Evolutionary conservation across 2,797 vertebrate species (phyloP), one percentile per base, ranked within the genome.

Genomic region (Chrosomus eos): DNA sequence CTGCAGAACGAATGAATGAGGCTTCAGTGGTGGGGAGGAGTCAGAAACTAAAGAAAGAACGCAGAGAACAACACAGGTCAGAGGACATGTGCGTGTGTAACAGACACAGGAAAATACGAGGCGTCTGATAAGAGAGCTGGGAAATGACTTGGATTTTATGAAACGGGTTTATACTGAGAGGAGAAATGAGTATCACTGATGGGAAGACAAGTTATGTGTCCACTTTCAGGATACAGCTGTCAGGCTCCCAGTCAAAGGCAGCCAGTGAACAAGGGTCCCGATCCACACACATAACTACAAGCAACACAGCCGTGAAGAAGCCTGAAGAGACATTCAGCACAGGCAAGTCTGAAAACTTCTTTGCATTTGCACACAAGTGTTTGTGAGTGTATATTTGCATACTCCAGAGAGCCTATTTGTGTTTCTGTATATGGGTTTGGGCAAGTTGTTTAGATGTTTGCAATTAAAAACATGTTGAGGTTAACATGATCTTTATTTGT

Each of bases 191-290:
- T 2, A 66, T 89, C 16, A 84, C 91, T 58, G 85, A 87, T 77
- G 86, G 88, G 73, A 85, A 91, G 78, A 88, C 79, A 85, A 90
- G 84, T 16, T 94, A 92, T 64, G 93, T 95, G 88, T 94, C 94
- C 9, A 94, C 94, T 51, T 89, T 94, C 86, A 93, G 53, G 88
- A 91, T 95, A 58, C 88, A 91, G 73, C 75, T 87, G 89, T 95
- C 89, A 88, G 89, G 80, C 36, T 91, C 2, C n/a, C 86, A 60
- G 26, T 45, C 74, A 45, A 76, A 58, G n/a, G 64, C 26, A 26
- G 18, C 64, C 23, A 67, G 45, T 33, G 64, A 28, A 78, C 74
- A 76, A 67, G 82, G 21, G 33, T 51, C 82, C 36, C 75, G 1
- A 84, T 26, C 48, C 13, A 4, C 16, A 55, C 19, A 51, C 8